phyloP scores from a whole-genome alignment of 2,888 invertebrate genomes.

The Vanessa cardui region DNA sequence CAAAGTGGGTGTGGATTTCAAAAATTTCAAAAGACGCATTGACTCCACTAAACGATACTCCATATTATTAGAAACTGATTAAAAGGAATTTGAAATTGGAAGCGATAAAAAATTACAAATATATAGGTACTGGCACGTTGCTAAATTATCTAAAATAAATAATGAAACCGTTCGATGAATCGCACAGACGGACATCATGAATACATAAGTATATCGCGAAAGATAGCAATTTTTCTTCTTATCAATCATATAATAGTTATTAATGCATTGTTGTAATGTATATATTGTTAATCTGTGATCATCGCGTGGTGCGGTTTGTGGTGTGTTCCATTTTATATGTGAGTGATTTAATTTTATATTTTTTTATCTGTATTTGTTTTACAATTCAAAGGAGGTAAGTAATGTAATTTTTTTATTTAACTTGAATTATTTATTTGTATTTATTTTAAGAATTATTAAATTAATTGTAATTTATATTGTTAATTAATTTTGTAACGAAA shows the following conservation, averaged over 20 bases:
- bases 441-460: neutral
- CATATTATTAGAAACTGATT: too few relatives aligned
- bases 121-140: too few relatives aligned
- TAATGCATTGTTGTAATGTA: neutral
- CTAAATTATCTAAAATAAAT: too few relatives aligned
- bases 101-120: too few relatives aligned
- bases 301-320: conserved; percentile 16
- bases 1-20: too few relatives aligned
- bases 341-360: conserved; percentile 23
- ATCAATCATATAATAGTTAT: neutral
- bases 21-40: too few relatives aligned
- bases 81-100: too few relatives aligned
- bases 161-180: neutral
- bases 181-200: neutral
- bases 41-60: too few relatives aligned
- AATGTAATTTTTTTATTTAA: neutral
- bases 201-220: conserved; percentile 1
- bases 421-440: neutral
- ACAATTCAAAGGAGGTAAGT: neutral
- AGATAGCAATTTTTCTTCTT: neutral
- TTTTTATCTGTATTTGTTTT: conserved; percentile 3
- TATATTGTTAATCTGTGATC: conserved; percentile 4
- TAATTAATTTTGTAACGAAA: too few relatives aligned
- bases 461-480: neutral
- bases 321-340: conserved; percentile 25